Percentiles rank a stretch among this genome's conserved stretches.
Conservation (phyloP, 2,888 invertebrate genomes). For the Sarcophaga carnaria region DNA sequence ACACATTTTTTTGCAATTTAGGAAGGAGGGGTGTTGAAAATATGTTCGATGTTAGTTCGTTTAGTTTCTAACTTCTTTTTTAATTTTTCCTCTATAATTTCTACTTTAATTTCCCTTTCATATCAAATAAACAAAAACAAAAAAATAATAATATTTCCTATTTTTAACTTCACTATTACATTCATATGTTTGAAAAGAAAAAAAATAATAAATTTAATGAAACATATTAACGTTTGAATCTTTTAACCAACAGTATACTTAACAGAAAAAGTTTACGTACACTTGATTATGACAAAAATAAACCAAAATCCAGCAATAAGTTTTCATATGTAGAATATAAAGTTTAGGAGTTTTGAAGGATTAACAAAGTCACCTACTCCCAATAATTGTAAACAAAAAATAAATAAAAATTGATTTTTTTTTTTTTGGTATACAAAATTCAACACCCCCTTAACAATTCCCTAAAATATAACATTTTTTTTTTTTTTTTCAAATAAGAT, state of each 20-base stretch:
- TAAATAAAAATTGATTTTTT: background rate
- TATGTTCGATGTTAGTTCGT: slow-evolving; percentile 73
- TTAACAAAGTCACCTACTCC: background rate
- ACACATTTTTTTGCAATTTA: slow-evolving; percentile 70
- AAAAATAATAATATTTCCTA: slow-evolving; percentile 23
- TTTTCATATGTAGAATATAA: background rate
- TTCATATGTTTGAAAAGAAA: background rate
- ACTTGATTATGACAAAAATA: background rate
- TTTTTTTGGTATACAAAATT: background rate
- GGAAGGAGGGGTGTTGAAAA: slow-evolving; percentile 80
- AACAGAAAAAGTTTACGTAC: background rate
- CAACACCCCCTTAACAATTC: background rate
- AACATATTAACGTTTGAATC: slow-evolving; percentile 35
- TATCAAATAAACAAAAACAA: slow-evolving; percentile 25
- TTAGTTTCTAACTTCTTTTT: slow-evolving; percentile 50
- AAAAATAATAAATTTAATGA: slow-evolving; percentile 2
- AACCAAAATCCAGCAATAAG: slow-evolving; percentile 35
- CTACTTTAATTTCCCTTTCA: slow-evolving; percentile 40
- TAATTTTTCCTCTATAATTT: slow-evolving; percentile 43
- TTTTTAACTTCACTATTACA: slow-evolving; percentile 36
- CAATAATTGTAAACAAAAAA: background rate
- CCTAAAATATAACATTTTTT: background rate
- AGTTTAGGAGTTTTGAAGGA: too few species aligned
- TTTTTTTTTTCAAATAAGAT: too few species aligned
- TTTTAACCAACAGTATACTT: slow-evolving; percentile 34